These are phyloP conservation scores for Cricetomys ansorgei DNA, from an alignment of 2,113 vertebrate genomes.

Conservation along the genomic window DNA sequence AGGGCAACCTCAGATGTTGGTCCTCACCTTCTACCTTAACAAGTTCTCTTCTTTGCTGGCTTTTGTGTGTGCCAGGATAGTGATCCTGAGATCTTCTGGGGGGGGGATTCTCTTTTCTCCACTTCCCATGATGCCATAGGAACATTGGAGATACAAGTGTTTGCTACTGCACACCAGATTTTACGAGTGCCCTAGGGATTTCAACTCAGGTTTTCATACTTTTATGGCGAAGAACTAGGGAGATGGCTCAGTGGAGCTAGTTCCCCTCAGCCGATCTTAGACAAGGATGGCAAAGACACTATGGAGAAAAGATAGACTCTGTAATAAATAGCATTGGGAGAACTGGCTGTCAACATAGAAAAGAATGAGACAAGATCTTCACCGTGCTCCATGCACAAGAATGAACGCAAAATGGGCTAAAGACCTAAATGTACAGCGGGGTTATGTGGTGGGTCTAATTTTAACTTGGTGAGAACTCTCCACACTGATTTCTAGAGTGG, in stretches of 20 bases:
- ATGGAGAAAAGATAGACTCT: too few species aligned
- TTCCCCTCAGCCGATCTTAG: too few species aligned
- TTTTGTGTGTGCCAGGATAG: neutral
- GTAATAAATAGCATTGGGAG: too few species aligned
- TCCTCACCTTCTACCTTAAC: neutral
- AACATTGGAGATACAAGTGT: neutral
- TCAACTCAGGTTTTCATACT: neutral
- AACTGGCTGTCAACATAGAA: too few species aligned
- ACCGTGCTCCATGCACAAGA: too few species aligned
- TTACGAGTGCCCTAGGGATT: neutral
- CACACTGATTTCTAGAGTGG: too few species aligned
- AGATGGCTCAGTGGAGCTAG: too few species aligned
- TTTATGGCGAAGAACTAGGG: too few species aligned
- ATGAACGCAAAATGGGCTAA: neutral
- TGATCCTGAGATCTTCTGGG: neutral
- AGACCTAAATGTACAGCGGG: neutral
- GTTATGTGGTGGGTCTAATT: neutral
- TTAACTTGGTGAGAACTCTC: neutral
- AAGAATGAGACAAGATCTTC: too few species aligned
- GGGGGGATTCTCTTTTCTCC: neutral
- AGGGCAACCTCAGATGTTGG: neutral
- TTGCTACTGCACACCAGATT: neutral
- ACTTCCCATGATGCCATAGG: neutral
- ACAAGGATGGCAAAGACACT: too few species aligned
- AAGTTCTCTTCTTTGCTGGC: neutral